A percentile compares a stretch with the other conserved stretches of the same genome.
Conservation (phyloP, 2,888 invertebrate genomes). For the Eupithecia dodoneata region DNA sequence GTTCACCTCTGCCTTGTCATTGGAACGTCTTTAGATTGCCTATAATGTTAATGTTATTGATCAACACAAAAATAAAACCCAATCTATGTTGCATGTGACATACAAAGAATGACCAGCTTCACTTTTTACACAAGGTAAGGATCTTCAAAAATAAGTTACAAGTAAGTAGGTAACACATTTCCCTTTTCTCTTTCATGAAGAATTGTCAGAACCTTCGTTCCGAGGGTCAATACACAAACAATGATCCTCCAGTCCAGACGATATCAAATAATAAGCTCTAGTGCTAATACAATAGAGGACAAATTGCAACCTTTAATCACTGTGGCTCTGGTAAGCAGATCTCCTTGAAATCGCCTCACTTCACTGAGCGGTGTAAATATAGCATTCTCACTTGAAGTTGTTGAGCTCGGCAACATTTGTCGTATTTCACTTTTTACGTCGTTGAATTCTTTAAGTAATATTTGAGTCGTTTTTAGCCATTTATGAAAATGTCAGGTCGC, state of each 20-base stretch:
- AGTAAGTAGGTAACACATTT: background rate
- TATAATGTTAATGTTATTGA: background rate
- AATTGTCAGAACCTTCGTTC: conserved; percentile 2
- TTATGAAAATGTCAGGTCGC: conserved; percentile 18
- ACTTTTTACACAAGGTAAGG: background rate
- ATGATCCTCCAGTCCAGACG: background rate
- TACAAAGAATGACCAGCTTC: background rate
- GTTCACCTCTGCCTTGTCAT: background rate
- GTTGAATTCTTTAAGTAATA: conserved; percentile 7
- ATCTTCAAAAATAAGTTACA: background rate
- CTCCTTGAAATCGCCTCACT: conserved; percentile 57
- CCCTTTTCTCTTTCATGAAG: background rate
- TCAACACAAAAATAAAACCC: background rate
- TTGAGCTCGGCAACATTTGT: conserved; percentile 18
- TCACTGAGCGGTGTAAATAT: conserved; percentile 35
- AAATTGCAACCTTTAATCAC: conserved; percentile 20
- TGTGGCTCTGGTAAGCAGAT: conserved; percentile 50
- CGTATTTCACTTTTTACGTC: background rate
- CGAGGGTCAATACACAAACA: conserved; percentile 15
- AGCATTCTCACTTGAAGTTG: conserved; percentile 29
- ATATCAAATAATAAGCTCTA: conserved; percentile 10
- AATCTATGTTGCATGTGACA: background rate
- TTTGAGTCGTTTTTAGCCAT: conserved; percentile 10
- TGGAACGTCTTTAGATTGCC: background rate
- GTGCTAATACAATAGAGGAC: conserved; percentile 5